Percentiles rank a stretch among this genome's conserved stretches.
Evolutionary conservation across 2,113 vertebrate genomes (phyloP).

Genomic region (Pomatostomus ruficeps): DNA sequence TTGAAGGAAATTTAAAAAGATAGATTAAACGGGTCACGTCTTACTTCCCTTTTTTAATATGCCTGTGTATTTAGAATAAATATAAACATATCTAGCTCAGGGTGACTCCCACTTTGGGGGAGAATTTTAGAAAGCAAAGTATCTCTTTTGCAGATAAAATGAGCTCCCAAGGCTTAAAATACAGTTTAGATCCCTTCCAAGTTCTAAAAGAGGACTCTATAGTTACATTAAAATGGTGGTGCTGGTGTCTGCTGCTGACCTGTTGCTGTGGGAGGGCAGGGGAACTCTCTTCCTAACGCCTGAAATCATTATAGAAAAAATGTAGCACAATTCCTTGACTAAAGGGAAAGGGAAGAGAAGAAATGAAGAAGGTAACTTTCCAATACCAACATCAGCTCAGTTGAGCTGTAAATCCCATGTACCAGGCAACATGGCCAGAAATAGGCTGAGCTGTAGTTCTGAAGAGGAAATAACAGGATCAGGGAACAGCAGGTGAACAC

Average conservation of each 20-base stretch:
- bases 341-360: background rate
- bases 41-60: background rate
- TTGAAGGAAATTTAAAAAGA: background rate
- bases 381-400: constrained; percentile 16
- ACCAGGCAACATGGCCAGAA: background rate
- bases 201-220: background rate
- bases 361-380: constrained; percentile 2
- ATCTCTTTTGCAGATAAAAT: background rate
- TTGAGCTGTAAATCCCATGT: constrained; percentile 22
- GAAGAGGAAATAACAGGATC: constrained; percentile 26
- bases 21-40: background rate
- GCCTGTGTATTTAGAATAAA: background rate
- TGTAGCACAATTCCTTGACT: background rate
- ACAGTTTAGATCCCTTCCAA: background rate
- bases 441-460: background rate
- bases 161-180: background rate
- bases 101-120: background rate
- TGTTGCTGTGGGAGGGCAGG: background rate
- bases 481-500: constrained; percentile 29
- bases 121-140: background rate
- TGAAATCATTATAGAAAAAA: background rate
- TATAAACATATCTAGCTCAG: background rate
- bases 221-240: background rate
- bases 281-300: background rate
- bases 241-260: background rate